Evolutionary conservation across 2,113 vertebrate genomes (phyloP).

Genomic region (Seriola quinqueradiata): DNA sequence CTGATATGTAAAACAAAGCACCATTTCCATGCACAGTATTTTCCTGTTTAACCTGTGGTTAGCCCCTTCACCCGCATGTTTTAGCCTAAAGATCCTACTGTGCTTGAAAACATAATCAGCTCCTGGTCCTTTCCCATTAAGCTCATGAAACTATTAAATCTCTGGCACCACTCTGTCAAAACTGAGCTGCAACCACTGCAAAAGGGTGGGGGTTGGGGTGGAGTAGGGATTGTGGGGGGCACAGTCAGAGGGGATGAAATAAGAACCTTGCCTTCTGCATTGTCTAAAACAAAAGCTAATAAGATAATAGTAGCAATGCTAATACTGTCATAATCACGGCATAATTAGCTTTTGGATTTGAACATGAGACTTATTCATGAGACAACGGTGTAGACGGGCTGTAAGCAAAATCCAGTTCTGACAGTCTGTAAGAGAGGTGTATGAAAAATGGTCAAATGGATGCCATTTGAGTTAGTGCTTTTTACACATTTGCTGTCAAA

Average conservation of each 20-base stretch:
- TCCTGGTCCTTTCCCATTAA: neutral
- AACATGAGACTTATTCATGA: too few species aligned
- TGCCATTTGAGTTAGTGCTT: neutral
- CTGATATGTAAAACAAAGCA: neutral
- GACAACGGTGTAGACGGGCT: too few species aligned
- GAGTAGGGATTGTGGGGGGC: too few species aligned
- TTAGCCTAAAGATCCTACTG: neutral
- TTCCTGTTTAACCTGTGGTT: neutral
- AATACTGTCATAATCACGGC: too few species aligned
- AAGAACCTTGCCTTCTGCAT: too few species aligned
- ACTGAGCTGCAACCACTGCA: neutral
- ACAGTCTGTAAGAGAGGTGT: neutral
- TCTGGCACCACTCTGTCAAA: neutral
- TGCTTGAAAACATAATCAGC: neutral
- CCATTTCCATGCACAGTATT: neutral
- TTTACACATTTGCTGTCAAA: neutral
- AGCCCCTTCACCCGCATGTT: neutral
- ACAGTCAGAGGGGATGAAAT: too few species aligned
- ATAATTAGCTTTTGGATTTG: too few species aligned
- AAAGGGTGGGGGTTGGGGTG: neutral
- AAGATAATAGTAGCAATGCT: too few species aligned
- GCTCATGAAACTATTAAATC: neutral
- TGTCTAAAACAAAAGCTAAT: too few species aligned
- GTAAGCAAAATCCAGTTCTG: neutral
- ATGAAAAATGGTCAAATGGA: neutral